Base-by-base conservation (phyloP, 2,113 vertebrate genomes). In the Chloebia gouldiae region DNA sequence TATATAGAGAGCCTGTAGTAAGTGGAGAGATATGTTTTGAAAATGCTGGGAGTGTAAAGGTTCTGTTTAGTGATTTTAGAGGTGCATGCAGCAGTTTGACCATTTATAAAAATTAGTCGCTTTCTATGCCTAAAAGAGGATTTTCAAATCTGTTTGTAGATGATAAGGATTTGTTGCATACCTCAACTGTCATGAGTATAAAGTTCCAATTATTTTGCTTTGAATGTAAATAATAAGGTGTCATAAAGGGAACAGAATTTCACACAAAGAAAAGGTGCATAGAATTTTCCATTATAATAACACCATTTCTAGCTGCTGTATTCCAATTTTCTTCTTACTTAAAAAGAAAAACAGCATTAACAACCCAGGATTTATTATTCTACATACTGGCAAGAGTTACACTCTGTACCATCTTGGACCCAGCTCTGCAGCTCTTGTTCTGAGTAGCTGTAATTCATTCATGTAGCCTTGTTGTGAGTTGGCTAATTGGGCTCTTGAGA, bases 161-260 rank as follows among this genome's bases (percentile, higher is more conserved):
- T 85, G 51, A 89, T 91, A 91, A 97, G 56, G 15, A 77, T 80
- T 87, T 92, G 54, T 86, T 90, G 59, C 12, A 4, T 78, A 9
- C 0, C 0, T 80, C 27, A 31, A 24, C 47, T 40, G 23, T 44
- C 94, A 45, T 88, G 27, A 83, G 9, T 56, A 30, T 80, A 31
- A 90, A 93, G 64, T 90, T 86, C 31, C 64, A 88, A 10, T 86
- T 94, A 87, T 76, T 94, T 95, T 86, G 17, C 68, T 94, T 92
- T 88, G 81, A 90, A 66, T 80, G 17, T 80, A 87, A 90, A 85
- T 89, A 92, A 69, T 82, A 35, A 87, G 17, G 13, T 82, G 42
- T 86, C 69, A 40, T 82, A 86, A 92, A 77, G 76, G 56, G 71
- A 88, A 93, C 28, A 71, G 54, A 88, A 81, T 88, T 89, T 92